Base-by-base conservation (phyloP, 2,113 vertebrate species). In the Eulacestoma nigropectus region DNA sequence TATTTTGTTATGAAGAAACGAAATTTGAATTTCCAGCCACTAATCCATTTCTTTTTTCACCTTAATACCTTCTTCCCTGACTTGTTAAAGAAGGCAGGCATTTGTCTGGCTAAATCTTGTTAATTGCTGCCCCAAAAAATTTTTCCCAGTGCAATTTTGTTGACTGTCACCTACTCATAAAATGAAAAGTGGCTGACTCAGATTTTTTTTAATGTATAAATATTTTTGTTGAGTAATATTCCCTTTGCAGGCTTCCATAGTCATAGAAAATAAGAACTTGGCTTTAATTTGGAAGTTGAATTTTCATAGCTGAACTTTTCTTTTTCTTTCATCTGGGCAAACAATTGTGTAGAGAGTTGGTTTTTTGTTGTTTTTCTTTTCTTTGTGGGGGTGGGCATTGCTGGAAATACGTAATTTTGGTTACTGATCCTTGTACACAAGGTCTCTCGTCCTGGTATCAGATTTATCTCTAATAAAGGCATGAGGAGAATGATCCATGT, bases 381-480 rank as follows among this genome's bases (percentile, higher is more conserved):
- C 29, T 64, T 37, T 32, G 23, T 13, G 10, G 21, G 5, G 11
- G 1, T 29, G 7, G 6, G 0, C 8, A 19, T 14, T 68, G 21
- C 39, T 80, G 25, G 16, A 42, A 57, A 23, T 42, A 76, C 85
- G 12, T 35, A 4, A 27, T 60, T 91, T 82, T 69, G 67, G 10
- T 76, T 70, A 18, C 37, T 69, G 52, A 20, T 79, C 73, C 29
- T 68, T 49, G 56, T 72, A 64, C 12, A 21, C 29, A 49, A 79
- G 14, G 7, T 80, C 11, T 19, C 15, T 30, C 4, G 0, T n/a
- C 33, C 32, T 73, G 26, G 4, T 42, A 30, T 42, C 30, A 73
- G 30, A 49, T 78, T 68, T 87, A 9, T 76, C 20, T 60, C 30
- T 77, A 49, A 27, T 83, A 75, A 85, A 53, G 21, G 21, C 29